Percentiles rank a stretch among this genome's conserved stretches.
phyloP scores from a whole-genome alignment of 2,113 vertebrate species.

The Tachysurus vachellii region DNA sequence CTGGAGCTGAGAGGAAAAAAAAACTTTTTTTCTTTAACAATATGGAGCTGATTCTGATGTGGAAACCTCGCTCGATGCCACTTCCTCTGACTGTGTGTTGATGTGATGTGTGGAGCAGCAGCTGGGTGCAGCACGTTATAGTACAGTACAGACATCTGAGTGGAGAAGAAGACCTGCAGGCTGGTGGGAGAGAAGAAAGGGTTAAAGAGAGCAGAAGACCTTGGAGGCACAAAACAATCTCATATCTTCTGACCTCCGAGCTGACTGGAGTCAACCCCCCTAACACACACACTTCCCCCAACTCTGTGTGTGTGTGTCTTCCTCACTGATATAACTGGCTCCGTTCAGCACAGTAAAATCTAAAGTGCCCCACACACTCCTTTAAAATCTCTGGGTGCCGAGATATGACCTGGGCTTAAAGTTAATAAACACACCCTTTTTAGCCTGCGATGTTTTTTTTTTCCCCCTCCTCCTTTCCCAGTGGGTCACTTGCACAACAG shows the following conservation, averaged over 20 bases:
- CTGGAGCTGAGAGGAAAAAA: not conserved
- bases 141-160: too few species aligned
- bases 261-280: not conserved
- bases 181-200: not conserved
- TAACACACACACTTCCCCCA: not conserved
- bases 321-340: slow-evolving; percentile 11
- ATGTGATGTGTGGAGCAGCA: not conserved
- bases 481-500: too few species aligned
- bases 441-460: not conserved
- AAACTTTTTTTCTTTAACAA: not conserved
- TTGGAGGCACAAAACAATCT: not conserved
- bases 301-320: not conserved
- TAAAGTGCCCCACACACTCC: not conserved
- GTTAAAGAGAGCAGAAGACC: not conserved
- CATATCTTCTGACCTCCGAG: not conserved
- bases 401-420: not conserved
- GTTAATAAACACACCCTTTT: not conserved
- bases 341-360: not conserved
- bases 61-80: not conserved
- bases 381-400: not conserved
- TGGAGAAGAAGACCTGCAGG: not conserved
- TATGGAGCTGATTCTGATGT: not conserved
- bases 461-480: too few species aligned
- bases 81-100: not conserved
- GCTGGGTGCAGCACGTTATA: not conserved